Evolutionary conservation across 2,888 invertebrate genomes (phyloP), one percentile per base, ranked within the genome.

Genomic region (Carterocephalus palaemon): DNA sequence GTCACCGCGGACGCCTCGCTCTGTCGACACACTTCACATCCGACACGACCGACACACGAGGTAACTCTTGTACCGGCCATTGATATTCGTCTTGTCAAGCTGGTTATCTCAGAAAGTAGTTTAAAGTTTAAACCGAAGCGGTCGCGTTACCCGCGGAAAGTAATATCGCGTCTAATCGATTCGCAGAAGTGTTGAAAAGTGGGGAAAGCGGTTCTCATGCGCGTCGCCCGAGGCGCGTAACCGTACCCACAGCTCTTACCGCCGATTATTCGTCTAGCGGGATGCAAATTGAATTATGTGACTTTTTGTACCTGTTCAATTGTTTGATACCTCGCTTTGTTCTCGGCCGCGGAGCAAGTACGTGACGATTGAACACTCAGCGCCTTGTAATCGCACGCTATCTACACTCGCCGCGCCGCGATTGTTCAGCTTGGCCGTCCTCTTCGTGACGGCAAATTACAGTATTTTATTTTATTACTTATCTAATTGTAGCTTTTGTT

Each of bases 211-310:
- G 79, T 81, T 82, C 81, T 79, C 80, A 78, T 63, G 52, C 48
- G 52, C 56, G 58, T 53, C 68, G 75, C 78, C 75, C 64, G 76
- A 74, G 79, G 79, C 76, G 56, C 58, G 60, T 67, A 73, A 69
- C 73, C 70, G 72, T 75, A 76, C 75, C 67, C 68, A 67, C 70
- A 70, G 62, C 72, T 75, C 73, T 75, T 72, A 57, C 60, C 49
- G 56, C 47, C 67, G 60, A 69, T 74, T 73, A 71, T 71, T 74
- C 75, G 73, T 83, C 81, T 84, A 83, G 83, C 81, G 75, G 75
- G 76, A 86, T 84, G 86, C 85, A 86, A 85, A 86, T 86, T 84
- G 80, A 85, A 85, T 86, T 85, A 86, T 85, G 84, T 70, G 81
- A 84, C 80, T 85, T 83, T 83, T 85, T 85, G 75, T 78, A 67